Evolutionary conservation across 2,888 invertebrate species (phyloP), one percentile per base, ranked within the genome.

Genomic region (Nephrocerus scutellatus): DNA sequence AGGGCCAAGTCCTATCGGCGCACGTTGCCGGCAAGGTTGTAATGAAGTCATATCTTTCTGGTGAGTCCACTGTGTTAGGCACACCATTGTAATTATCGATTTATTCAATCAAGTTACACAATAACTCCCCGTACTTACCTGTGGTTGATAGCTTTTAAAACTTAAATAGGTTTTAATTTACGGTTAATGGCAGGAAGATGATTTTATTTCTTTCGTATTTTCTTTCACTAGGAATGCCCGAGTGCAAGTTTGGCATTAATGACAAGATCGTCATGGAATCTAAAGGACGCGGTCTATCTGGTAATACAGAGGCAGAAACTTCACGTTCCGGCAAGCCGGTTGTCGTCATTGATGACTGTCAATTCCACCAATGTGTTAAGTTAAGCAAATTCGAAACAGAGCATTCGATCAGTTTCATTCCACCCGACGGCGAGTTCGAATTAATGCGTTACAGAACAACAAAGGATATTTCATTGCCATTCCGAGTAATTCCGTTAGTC

Each of bases 281-380:
- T 1, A 89, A 89, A 63, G 87, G 87, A 3, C 84, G 85, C 55
- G 78, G 82, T 2, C 74, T 80, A 26, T 77, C 79, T 0, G 79
- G 82, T 43, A 80, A 82, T 60, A 70, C 78, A 26, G 75, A 86
- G 72, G 75, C 79, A 45, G 88, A 88, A 65, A 80, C 84, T 22
- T 84, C 87, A 13, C 80, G 92, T 46, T 84, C 89, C n/a, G 91
- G 91, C 35, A 96, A 96, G 70, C 93, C 95, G 0, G 91, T 96
- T 24, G 97, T 98, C n/a, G 98, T 97, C 15, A 98, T 98, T 55
- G 98, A 99, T 63, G 98, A 98, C 72, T 98, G 98, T 60, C 98
- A 99, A 73, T 99, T 99, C 72, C 98, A 99, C 71, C 98, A 99
- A 71, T 99, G 98, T 66, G 98, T 99, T 33, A 98, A 98, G 67